Conservation (phyloP, 2,888 invertebrate genomes). For the Chaetoderma sp. region DNA sequence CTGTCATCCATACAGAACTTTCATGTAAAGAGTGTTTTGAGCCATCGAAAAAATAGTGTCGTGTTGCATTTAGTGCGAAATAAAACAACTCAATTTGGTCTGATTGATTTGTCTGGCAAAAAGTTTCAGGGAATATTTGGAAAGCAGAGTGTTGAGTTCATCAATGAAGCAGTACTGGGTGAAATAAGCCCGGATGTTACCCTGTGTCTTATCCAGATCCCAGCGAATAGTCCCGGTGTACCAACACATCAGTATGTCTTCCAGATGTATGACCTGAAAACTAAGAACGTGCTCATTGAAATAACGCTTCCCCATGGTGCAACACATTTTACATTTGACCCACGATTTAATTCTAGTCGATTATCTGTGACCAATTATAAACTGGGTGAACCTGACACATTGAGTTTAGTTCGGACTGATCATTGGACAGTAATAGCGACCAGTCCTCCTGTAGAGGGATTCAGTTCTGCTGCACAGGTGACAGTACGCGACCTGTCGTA, state of each 20-base stretch:
- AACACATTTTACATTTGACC: conserved; percentile 66
- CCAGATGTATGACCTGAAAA: conserved; percentile 61
- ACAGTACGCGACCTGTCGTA: conserved; percentile 61
- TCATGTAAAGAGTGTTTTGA: conserved; percentile 66
- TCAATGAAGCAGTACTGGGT: conserved; percentile 62
- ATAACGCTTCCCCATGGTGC: conserved; percentile 52
- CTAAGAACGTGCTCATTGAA: conserved; percentile 53
- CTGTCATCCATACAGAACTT: conserved; percentile 69
- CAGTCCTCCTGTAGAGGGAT: conserved; percentile 59
- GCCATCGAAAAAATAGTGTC: conserved; percentile 62
- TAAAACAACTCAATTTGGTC: conserved; percentile 66
- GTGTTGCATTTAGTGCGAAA: conserved; percentile 65
- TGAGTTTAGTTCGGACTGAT: conserved; percentile 57
- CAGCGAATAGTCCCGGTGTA: conserved; percentile 42
- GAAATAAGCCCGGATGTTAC: conserved; percentile 66
- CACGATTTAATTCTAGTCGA: conserved; percentile 60
- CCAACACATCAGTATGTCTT: conserved; percentile 56
- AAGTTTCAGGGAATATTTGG: conserved; percentile 68
- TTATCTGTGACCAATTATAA: conserved; percentile 65
- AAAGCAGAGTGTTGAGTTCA: conserved; percentile 62
- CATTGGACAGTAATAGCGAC: conserved; percentile 58
- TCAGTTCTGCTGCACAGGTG: conserved; percentile 50
- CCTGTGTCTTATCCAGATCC: conserved; percentile 63
- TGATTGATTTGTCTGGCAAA: conserved; percentile 64
- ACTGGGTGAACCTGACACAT: conserved; percentile 56